Conservation (phyloP, 2,888 invertebrate genomes). For the Capitulum mitella region DNA sequence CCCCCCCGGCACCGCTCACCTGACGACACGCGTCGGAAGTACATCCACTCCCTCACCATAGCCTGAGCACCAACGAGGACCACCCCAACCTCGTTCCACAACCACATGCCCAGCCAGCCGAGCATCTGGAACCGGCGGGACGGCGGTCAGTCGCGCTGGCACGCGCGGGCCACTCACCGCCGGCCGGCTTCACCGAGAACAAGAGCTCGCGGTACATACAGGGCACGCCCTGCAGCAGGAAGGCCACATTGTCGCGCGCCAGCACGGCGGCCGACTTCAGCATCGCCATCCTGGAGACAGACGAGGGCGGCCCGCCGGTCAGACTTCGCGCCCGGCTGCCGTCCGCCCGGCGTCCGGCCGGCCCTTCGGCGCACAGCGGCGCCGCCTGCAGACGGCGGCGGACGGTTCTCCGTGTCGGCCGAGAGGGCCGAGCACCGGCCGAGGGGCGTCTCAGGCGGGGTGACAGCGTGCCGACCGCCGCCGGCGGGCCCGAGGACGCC, state of each 20-base stretch:
- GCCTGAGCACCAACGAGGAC: not conserved
- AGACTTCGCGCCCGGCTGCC: too few species aligned
- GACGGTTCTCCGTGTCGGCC: too few species aligned
- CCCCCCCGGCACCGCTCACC: not conserved
- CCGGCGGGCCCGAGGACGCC: too few species aligned
- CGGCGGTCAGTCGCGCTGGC: not conserved
- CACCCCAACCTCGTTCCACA: not conserved
- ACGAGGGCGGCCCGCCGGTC: too few species aligned
- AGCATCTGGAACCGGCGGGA: not conserved
- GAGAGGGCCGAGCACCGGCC: too few species aligned
- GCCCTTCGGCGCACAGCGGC: too few species aligned
- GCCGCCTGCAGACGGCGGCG: too few species aligned
- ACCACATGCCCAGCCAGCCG: not conserved
- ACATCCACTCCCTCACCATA: not conserved
- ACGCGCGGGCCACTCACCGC: not conserved
- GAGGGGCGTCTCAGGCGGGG: too few species aligned
- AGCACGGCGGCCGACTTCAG: not conserved
- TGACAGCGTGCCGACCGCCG: too few species aligned
- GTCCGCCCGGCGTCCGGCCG: too few species aligned
- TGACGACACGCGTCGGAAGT: not conserved
- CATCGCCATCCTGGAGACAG: not conserved
- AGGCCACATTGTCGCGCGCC: conserved; percentile 1
- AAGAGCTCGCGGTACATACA: conserved; percentile 5
- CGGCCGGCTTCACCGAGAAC: not conserved
- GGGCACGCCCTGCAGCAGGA: conserved; percentile 9